Evolutionary conservation across 2,797 vertebrate species (phyloP), one percentile per base, ranked within the genome.

Genomic region (Rhynchonycteris naso): DNA sequence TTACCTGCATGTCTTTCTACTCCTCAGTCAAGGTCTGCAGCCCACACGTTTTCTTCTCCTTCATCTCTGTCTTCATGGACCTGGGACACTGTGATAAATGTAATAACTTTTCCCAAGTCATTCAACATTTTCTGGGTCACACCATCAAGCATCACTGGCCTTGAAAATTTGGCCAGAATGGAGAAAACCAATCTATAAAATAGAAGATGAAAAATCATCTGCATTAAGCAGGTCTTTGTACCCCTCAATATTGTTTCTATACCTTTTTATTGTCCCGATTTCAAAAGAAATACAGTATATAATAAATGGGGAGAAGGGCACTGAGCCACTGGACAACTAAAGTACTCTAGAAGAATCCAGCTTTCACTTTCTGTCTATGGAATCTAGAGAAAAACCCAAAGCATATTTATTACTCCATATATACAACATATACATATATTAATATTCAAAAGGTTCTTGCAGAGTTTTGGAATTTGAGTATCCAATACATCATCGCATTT

Each of bases 381-480:
- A 88, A 76, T 84, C 65, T 84, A 52, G 35, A n/a, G 58, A 95
- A 93, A 66, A 33, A 81, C 4, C 30, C 84, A 33, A 88, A 90
- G 38, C 33, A 75, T 43, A 38, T 69, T 66, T 66, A 76, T 15
- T 76, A 88, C 24, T 86, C 7, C 22, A 7, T 47, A 7, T 85
- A 30, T 75, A 43, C 43, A 43, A 43, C 43, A 43, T 43, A 43
- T 43, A 43, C 43, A 43, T 83, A 89, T 76, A 43, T 84, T 74
- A 5, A 26, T 68, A 72, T 33, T 75, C 24, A 81, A 93, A 89
- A 85, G 59, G 28, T 52, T 7, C 71, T 69, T 74, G 7, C 90
- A 88, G 30, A 69, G 85, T 86, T 85, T 88, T 75, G 38, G 33
- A 75, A 91, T 86, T 86, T 85, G 19, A 18, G 18, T 89, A 92